Evolutionary conservation across 2,888 invertebrate genomes (phyloP), one percentile per base, ranked within the genome.

Genomic region (Lasioglossum zephyrum): DNA sequence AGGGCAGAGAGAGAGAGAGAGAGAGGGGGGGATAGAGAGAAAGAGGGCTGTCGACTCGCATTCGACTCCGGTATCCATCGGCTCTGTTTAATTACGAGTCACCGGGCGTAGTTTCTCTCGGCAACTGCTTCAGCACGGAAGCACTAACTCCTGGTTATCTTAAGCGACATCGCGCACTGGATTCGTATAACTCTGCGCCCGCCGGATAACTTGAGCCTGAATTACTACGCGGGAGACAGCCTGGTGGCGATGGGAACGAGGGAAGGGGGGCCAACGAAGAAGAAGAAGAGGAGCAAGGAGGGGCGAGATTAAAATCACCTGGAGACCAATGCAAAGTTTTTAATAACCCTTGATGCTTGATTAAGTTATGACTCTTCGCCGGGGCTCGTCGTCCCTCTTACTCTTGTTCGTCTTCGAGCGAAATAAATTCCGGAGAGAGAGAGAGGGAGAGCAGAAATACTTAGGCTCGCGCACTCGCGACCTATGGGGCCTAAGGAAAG

Each of bases 271-370:
- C 8, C 31, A 63, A 47, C 73, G 57, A 39, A 16, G 47, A 49
- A 49, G 39, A 70, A 78, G 39, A 83, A 73, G 76, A 73, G 78
- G 78, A 76, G 80, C 63, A 63, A 78, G 70, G 85, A 83, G 70
- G 80, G 81, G 84, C 86, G 88, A 93, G 92, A 94, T 94, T 94
- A 92, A 94, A 93, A 94, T 93, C 92, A 85, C 91, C 91, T 88
- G 88, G 90, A 88, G 91, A 90, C 91, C 90, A 90, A 92, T 92
- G 90, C 88, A 92, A 93, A 93, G 91, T 93, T 94, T 94, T 93
- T 93, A 93, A 93, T 93, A 93, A 92, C 93, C 90, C 92, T 93
- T 93, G 92, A 93, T 93, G 90, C 92, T 92, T 93, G 92, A 93
- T 94, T 92, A 92, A 93, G 92, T 93, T 92, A 90, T 88, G 91